Evolutionary conservation across 2,113 vertebrate species (phyloP), one percentile per base, ranked within the genome.

Genomic region (Myrmecobius fasciatus): DNA sequence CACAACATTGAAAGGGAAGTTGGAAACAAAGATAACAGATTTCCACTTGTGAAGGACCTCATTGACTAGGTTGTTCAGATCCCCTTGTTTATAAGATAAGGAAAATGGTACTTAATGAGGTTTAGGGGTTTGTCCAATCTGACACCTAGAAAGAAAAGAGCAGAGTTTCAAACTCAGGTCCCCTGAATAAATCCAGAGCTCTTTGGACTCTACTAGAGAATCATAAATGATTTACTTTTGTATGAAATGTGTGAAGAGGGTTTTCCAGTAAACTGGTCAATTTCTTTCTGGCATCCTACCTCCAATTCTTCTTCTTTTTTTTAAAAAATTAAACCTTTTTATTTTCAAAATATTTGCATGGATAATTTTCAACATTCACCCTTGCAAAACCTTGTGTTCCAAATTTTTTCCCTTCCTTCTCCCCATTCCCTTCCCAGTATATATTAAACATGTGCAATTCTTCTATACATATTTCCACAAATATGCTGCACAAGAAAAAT

Each of bases 171-270:
- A 54, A 54, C 53, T 36, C 31, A 31, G 11, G 56, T 67, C 12
- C 31, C 31, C 28, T 67, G 28, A 67, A 28, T 10, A 31, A 60
- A 60, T 60, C 8, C 56, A 60, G 28, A 14, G 56, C 11, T 67
- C 56, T 67, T 36, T 67, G 56, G 11, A 36, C 28, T 28, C 28
- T 60, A 31, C 9, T 60, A 11, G 28, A 67, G 56, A 28, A 7
- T 95, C 26, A 93, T 95, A 94, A 96, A 94, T 96, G 83, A 91
- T 96, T 93, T 94, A 96, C 46, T 88, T 48, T 89, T 88, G 67
- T 90, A 36, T 91, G 89, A 31, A 90, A 53, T 91, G 11, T 95
- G 60, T 88, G 56, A 67, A 31, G 28, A 67, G 11, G 12, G 11
- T 67, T 67, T 67, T 67, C 56, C 36, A n/a, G 46, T 89, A 89